Evolutionary conservation across 2,113 vertebrate species (phyloP), one percentile per base, ranked within the genome.

Genomic region (Bombycilla garrulus): DNA sequence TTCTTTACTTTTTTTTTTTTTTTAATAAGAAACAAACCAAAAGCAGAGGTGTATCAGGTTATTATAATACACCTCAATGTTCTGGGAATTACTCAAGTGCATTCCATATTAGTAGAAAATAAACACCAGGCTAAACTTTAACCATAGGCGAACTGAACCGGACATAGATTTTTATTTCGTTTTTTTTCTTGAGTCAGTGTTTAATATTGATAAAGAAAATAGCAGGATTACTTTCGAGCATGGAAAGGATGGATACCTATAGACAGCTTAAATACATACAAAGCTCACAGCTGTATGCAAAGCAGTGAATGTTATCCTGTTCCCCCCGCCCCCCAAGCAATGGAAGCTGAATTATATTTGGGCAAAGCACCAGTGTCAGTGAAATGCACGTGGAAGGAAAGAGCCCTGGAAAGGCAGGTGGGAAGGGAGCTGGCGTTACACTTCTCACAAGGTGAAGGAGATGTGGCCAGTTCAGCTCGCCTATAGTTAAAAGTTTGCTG

Each of bases 11-110:
- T 44, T 35, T 92, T 86, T 81, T 69, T 54, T 86, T 78, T 64
- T 74, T 74, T 81, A 42, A 36, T 47, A 92, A 90, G 88, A 96
- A 95, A 78, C 74, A 90, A 94, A 88, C 83, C 20, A 71, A 97
- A 96, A 97, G 96, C 97, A 97, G 98, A 98, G 98, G 98, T 98
- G 97, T 95, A 94, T 93, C 97, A 96, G 90, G 95, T 92, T 93
- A 81, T 76, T 96, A 45, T 50, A 92, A 93, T 54, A 72, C 65
- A 96, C 96, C 96, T 98, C 98, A 97, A 96, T 56, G 95, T 91
- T 98, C 74, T 88, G 95, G 82, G 90, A 84, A 94, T 95, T 97
- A 96, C 95, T 97, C 97, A 98, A 98, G 98, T 98, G 98, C 98
- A 98, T 97, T 98, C 98, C 74, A 58, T 82, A 82, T 95, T 95